Percentiles rank a stretch among this genome's conserved stretches.
Conservation (phyloP, 2,797 vertebrate species). For the Ambastaia sidthimunki region DNA sequence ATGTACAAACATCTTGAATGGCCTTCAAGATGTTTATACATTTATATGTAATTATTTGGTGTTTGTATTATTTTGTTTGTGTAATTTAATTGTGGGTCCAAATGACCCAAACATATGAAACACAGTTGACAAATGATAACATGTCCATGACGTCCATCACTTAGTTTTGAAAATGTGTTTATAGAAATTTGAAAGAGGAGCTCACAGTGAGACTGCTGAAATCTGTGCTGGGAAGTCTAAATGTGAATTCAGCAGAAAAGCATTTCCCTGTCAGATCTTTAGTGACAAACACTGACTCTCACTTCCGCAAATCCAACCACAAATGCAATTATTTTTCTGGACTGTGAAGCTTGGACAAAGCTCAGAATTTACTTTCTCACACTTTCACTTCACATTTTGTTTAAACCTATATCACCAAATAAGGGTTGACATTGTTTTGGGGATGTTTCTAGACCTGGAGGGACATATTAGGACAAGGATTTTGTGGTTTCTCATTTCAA, state of each 20-base stretch:
- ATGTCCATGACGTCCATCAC: no score
- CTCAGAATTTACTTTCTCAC: slow-evolving; percentile 79
- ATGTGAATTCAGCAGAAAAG: slow-evolving; percentile 47
- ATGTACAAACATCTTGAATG: not conserved
- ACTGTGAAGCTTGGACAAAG: slow-evolving; percentile 65
- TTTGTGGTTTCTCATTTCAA: not conserved
- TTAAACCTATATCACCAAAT: not conserved
- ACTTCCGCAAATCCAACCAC: slow-evolving; percentile 73
- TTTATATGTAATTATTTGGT: no score
- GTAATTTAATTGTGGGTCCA: no score
- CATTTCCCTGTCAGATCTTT: slow-evolving; percentile 66
- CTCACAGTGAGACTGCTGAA: slow-evolving; percentile 8
- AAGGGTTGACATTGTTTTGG: not conserved
- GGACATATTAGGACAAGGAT: not conserved
- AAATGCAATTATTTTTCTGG: slow-evolving; percentile 70
- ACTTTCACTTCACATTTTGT: slow-evolving; percentile 80
- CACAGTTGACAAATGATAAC: no score
- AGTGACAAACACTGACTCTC: slow-evolving; percentile 57
- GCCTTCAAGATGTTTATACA: not conserved
- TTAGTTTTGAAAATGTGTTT: not conserved
- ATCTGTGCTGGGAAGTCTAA: slow-evolving; percentile 34
- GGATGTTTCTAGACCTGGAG: not conserved
- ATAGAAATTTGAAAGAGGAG: not conserved
- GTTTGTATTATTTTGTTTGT: no score
- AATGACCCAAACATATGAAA: no score